Percentiles rank a stretch among this genome's conserved stretches.
These are phyloP conservation scores for Bombycilla garrulus DNA, from an alignment of 2,113 vertebrate genomes.

Conservation along the genomic window DNA sequence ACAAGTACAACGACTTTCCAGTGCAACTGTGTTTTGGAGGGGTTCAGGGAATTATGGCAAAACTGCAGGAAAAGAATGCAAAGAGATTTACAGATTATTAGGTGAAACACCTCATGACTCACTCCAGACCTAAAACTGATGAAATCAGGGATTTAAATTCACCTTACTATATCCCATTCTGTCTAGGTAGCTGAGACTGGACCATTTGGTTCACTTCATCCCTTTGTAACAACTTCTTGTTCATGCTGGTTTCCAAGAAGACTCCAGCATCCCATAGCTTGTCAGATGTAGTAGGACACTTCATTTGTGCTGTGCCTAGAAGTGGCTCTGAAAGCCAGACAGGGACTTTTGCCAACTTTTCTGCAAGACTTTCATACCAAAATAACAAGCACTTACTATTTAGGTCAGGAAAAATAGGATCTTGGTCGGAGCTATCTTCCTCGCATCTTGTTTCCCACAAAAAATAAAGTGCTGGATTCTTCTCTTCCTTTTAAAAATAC, in stretches of 20 bases:
- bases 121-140: background rate
- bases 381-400: conserved; percentile 50
- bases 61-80: background rate
- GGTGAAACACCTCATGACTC: background rate
- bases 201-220: background rate
- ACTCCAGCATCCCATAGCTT: background rate
- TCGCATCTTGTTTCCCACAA: background rate
- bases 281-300: background rate
- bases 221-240: background rate
- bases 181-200: background rate
- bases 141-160: background rate
- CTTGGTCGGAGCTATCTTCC: background rate
- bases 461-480: conserved; percentile 45
- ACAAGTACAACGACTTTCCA: background rate
- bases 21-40: background rate
- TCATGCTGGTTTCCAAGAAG: background rate
- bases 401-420: conserved; percentile 7
- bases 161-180: background rate
- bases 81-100: background rate
- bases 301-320: conserved; percentile 40
- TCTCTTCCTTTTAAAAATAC: conserved; percentile 51
- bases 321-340: conserved; percentile 4
- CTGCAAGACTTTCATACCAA: conserved; percentile 32
- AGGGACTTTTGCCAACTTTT: conserved; percentile 3
- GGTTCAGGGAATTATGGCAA: background rate